Evolutionary conservation across 2,888 invertebrate genomes (phyloP).

Genomic region (Eupsilia transversa): DNA sequence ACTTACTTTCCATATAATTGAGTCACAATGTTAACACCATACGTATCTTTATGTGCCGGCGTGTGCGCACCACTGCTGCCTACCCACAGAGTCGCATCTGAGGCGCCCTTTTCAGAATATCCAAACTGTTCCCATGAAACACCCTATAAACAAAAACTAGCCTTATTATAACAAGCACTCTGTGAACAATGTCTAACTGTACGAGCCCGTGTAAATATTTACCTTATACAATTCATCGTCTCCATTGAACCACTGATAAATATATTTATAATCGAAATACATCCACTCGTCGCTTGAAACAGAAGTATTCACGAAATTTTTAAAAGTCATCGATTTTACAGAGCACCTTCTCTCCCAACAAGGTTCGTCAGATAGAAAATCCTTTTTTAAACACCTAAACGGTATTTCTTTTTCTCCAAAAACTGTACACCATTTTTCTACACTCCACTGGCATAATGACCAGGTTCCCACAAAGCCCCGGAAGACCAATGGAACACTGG

Average conservation of each 20-base stretch:
- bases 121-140: conserved; percentile 93
- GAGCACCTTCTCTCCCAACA: conserved; percentile 95
- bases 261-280: conserved; percentile 96
- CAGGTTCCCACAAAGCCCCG: conserved; percentile 89
- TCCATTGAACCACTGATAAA: conserved; percentile 92
- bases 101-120: conserved; percentile 91
- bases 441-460: conserved; percentile 91
- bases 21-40: conserved; percentile 97
- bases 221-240: conserved; percentile 91
- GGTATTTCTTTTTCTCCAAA: conserved; percentile 90
- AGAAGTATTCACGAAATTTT: conserved; percentile 90
- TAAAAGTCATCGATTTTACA: conserved; percentile 91
- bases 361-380: conserved; percentile 89
- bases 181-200: neutral
- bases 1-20: conserved; percentile 96
- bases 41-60: conserved; percentile 98
- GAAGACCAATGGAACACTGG: conserved; percentile 89
- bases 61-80: conserved; percentile 97
- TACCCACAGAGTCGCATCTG: conserved; percentile 96
- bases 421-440: conserved; percentile 91
- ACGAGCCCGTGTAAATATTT: conserved; percentile 47
- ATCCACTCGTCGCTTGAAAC: conserved; percentile 91
- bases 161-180: conserved; percentile 20
- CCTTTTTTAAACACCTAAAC: conserved; percentile 88
- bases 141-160: conserved; percentile 68